A percentile compares a stretch with the other conserved stretches of the same genome.
These are phyloP conservation scores for Lucinisca nassula DNA, from an alignment of 2,888 invertebrate genomes.

Conservation along the genomic window DNA sequence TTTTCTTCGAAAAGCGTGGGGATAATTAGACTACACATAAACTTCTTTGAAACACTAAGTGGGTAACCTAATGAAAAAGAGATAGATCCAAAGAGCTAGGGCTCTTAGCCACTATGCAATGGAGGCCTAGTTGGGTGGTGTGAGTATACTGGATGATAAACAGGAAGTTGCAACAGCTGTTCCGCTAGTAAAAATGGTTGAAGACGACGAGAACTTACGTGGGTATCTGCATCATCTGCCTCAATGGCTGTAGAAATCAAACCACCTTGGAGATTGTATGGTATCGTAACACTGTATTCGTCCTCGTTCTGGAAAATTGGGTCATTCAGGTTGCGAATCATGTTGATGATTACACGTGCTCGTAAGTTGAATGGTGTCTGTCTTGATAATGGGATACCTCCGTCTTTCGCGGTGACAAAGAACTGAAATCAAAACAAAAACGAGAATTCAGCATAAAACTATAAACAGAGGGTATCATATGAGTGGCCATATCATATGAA, in stretches of 20 bases:
- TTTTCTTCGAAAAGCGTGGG: too few relatives aligned
- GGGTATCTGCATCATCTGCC: constrained; percentile 58
- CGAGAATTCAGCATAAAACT: not conserved
- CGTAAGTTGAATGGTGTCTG: not conserved
- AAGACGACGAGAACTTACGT: constrained; percentile 11
- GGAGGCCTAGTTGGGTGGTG: too few relatives aligned
- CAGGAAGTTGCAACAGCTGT: too few relatives aligned
- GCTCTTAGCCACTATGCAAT: too few relatives aligned
- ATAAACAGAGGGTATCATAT: too few relatives aligned
- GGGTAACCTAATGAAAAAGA: too few relatives aligned
- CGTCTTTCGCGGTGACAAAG: constrained; percentile 55
- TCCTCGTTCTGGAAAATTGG: constrained; percentile 70
- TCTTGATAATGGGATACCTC: constrained; percentile 17
- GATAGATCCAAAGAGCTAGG: too few relatives aligned
- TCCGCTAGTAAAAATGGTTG: too few relatives aligned
- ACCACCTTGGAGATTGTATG: constrained; percentile 17
- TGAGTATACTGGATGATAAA: too few relatives aligned
- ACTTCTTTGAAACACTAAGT: too few relatives aligned
- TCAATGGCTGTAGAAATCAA: constrained; percentile 38
- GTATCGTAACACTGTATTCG: constrained; percentile 44
- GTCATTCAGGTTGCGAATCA: constrained; percentile 71
- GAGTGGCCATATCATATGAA: too few relatives aligned
- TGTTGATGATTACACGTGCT: constrained; percentile 61
- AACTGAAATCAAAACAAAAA: constrained; percentile 48
- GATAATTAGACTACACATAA: too few relatives aligned